Base-by-base conservation (phyloP, 2,888 invertebrate species). In the Hymenopus coronatus region DNA sequence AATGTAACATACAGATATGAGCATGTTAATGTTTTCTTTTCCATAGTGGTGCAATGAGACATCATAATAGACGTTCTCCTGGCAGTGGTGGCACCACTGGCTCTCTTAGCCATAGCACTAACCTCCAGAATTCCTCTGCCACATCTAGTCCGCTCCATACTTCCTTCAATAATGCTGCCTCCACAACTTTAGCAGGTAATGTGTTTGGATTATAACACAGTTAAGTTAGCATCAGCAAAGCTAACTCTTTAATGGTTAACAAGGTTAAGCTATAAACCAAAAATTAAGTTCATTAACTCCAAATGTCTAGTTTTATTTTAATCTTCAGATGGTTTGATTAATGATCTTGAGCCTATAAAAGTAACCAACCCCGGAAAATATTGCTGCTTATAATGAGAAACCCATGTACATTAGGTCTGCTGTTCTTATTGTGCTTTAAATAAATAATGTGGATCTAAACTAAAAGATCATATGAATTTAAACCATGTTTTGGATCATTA, bases 161-260 rank as follows among this genome's bases (percentile, higher is more conserved):
- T 30, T 88, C 89, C 28, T 88, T 90, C 88, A 90, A 90, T 88
- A 90, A 90, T 89, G 88, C 89, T 81, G 84, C 90, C n/a, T 88
- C 90, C 27, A 89, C 91, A n/a, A 90, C 91, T 1, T 89, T 91
- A 70, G 90, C 91, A n/a, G 91, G 87, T 87, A 87, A 82, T 83
- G 54, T 70, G 54, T 20, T 70, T 70, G 54, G 54, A 70, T 70
- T 70, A 4, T 70, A 40, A 40, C 40, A 40, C 40, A 40, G 12
- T 40, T 40, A 40, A 40, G 12, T 0, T 70, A 6, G 4, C 54
- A 20, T 70, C 54, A 70, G 25, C 25, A 70, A 25, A 20, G 54
- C 6, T 70, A 70, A 15, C 54, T 70, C 20, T 20, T 20, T 20
- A 20, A 20, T 25, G 25, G 54, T 70, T 25, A 70, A 70, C 25